These are phyloP conservation scores for Oscheius sp. DNA, from an alignment of 1,140 invertebrate species.

Conservation along the genomic window DNA sequence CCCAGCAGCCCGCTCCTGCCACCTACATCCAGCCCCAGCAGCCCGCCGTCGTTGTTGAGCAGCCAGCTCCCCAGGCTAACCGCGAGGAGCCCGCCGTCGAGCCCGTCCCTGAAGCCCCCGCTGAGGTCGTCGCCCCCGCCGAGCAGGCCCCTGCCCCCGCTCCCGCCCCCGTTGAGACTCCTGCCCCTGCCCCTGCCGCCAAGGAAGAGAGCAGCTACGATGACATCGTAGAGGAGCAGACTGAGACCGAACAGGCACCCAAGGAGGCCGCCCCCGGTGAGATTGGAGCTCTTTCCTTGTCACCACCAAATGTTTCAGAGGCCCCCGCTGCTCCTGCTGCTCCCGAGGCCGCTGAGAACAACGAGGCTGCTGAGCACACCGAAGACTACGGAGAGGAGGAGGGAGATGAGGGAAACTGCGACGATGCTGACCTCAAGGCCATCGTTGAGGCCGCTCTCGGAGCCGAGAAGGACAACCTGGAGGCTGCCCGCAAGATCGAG, in stretches of 20 bases:
- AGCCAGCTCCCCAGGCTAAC: neutral
- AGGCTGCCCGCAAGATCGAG: slow-evolving; percentile 45
- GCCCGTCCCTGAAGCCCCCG: slow-evolving; percentile 2
- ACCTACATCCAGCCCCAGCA: slow-evolving; percentile 17
- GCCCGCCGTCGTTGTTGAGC: slow-evolving; percentile 3
- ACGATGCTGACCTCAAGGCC: slow-evolving; percentile 38
- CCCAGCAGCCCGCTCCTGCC: neutral
- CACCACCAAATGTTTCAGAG: no score
- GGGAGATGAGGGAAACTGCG: slow-evolving; percentile 40
- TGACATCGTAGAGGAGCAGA: slow-evolving; percentile 33
- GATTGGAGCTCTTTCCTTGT: slow-evolving; percentile 14
- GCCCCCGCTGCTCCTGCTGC: neutral
- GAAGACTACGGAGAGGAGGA: slow-evolving; percentile 35
- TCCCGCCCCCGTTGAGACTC: slow-evolving; percentile 19
- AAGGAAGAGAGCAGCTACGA: slow-evolving; percentile 37
- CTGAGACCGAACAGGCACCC: neutral
- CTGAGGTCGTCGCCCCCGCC: slow-evolving; percentile 1
- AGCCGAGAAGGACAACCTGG: slow-evolving; percentile 43
- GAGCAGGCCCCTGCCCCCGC: slow-evolving; percentile 8
- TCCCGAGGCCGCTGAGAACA: slow-evolving; percentile 1
- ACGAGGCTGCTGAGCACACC: neutral
- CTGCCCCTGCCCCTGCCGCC: slow-evolving; percentile 14
- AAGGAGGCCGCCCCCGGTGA: slow-evolving; percentile 12
- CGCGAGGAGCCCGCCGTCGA: neutral
- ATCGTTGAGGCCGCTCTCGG: slow-evolving; percentile 38